These are phyloP conservation scores for Limonius californicus DNA, from an alignment of 1,140 invertebrate species.

Conservation along the genomic window DNA sequence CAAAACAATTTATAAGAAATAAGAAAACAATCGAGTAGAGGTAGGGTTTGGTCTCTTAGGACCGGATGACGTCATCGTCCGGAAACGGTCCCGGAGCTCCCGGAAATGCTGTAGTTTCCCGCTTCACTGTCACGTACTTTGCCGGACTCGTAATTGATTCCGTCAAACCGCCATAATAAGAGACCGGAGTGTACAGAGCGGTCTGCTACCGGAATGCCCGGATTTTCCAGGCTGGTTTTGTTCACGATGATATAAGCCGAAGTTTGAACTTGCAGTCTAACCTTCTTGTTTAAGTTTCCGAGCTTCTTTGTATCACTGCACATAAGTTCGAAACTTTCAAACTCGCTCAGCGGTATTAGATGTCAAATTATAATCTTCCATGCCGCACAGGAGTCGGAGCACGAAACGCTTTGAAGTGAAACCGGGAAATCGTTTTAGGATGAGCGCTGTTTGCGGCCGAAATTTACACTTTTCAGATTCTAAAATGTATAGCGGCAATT, in stretches of 20 bases:
- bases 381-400: too few species aligned
- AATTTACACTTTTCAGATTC: conserved; percentile 1
- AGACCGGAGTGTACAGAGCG: background rate
- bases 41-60: conserved; percentile 30
- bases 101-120: conserved; percentile 16
- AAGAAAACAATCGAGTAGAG: conserved; percentile 41
- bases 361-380: conserved; percentile 10
- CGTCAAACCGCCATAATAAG: conserved; percentile 7
- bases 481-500: background rate
- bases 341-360: conserved; percentile 4
- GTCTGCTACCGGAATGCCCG: background rate
- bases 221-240: conserved; percentile 1
- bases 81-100: conserved; percentile 24
- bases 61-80: conserved; percentile 29
- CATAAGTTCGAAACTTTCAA: background rate
- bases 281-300: conserved; percentile 1
- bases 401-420: conserved; percentile 3
- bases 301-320: conserved; percentile 10
- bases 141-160: conserved; percentile 10
- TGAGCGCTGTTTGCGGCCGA: background rate
- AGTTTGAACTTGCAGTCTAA: background rate
- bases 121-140: conserved; percentile 9
- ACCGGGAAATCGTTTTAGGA: conserved; percentile 3
- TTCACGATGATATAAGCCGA: background rate
- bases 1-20: conserved; percentile 42